Percentiles rank a stretch among this genome's conserved stretches.
phyloP scores from a whole-genome alignment of 2,797 vertebrate genomes.

The Sebastes steindachneri region DNA sequence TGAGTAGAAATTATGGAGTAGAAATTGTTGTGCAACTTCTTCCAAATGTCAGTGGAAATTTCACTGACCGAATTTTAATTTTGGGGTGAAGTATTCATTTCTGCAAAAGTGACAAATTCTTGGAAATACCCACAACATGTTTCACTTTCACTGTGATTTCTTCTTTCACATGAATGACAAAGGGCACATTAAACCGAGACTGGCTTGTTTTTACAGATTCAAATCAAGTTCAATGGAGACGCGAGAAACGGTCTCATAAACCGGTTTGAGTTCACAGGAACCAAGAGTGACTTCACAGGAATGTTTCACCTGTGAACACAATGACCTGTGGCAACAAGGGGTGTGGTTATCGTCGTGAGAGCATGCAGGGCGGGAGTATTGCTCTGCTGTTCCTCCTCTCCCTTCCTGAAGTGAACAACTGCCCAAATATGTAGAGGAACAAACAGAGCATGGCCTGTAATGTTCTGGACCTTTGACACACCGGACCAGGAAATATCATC shows the following conservation, averaged over 20 bases:
- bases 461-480: constrained; percentile 35
- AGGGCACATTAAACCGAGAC: neutral
- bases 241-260: constrained; percentile 23
- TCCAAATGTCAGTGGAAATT: neutral
- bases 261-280: constrained; percentile 35
- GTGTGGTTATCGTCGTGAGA: constrained; percentile 55
- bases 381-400: constrained; percentile 26
- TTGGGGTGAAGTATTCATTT: neutral
- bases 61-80: neutral
- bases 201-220: neutral
- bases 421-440: constrained; percentile 48
- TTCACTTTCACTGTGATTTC: constrained; percentile 5
- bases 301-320: constrained; percentile 63
- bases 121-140: neutral
- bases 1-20: neutral
- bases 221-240: neutral
- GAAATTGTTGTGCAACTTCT: neutral
- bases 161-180: neutral
- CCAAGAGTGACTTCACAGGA: constrained; percentile 34
- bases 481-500: neutral
- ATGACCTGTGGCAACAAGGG: constrained; percentile 51
- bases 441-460: constrained; percentile 6
- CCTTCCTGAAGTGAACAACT: constrained; percentile 67
- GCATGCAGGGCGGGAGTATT: constrained; percentile 28
- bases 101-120: neutral